These are phyloP conservation scores for Aquatica leii DNA, from an alignment of 2,888 invertebrate genomes.

Conservation along the genomic window DNA sequence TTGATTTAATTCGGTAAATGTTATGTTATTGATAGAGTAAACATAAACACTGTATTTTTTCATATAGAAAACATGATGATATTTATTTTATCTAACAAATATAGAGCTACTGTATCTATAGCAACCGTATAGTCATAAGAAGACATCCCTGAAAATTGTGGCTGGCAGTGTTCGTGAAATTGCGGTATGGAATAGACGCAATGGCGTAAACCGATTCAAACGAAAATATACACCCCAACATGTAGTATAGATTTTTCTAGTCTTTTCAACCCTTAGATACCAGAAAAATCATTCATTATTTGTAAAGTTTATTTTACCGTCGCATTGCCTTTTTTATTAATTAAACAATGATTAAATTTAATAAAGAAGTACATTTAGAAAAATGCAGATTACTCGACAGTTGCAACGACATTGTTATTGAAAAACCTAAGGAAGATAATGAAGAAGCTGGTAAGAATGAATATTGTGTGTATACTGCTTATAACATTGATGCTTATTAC, in stretches of 20 bases:
- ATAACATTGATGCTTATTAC: too few relatives aligned
- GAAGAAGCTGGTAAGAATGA: slow-evolving; percentile 4
- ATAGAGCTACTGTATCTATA: slow-evolving; percentile 39
- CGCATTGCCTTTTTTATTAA: background rate
- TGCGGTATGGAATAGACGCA: slow-evolving; percentile 30
- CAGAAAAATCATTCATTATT: background rate
- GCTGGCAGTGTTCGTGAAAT: slow-evolving; percentile 35
- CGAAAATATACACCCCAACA: slow-evolving; percentile 6
- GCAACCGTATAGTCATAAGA: slow-evolving; percentile 42
- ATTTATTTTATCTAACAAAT: too few relatives aligned
- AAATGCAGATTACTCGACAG: slow-evolving; percentile 50
- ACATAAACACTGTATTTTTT: too few relatives aligned
- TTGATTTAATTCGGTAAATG: too few relatives aligned
- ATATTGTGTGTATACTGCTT: background rate
- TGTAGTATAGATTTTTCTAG: slow-evolving; percentile 6
- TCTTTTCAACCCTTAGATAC: background rate
- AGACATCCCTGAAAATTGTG: slow-evolving; percentile 37
- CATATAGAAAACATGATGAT: too few relatives aligned
- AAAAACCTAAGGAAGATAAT: slow-evolving; percentile 42
- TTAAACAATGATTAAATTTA: slow-evolving; percentile 46
- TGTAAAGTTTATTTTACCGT: background rate
- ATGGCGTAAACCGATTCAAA: slow-evolving; percentile 21
- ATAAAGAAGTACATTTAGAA: slow-evolving; percentile 49
- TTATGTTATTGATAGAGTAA: too few relatives aligned
- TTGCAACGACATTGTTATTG: slow-evolving; percentile 48